Evolutionary conservation across 2,113 vertebrate genomes (phyloP).

Genomic region (Sander lucioperca): DNA sequence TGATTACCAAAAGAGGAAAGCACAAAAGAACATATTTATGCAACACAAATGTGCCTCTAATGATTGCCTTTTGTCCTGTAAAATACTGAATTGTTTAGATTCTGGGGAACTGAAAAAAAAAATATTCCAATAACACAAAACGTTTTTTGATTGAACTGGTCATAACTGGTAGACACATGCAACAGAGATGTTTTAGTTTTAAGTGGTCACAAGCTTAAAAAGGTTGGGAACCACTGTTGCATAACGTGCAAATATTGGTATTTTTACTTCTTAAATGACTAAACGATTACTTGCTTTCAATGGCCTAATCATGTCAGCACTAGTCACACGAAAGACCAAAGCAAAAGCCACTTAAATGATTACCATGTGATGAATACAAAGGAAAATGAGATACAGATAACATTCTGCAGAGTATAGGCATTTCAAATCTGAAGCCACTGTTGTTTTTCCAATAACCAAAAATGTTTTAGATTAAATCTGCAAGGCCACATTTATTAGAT

Average conservation of each 20-base stretch:
- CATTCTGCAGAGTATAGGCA: background rate
- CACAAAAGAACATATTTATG: background rate
- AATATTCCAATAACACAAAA: background rate
- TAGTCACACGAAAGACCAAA: background rate
- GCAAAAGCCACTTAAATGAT: background rate
- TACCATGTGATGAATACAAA: background rate
- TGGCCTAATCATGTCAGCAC: background rate
- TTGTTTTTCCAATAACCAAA: background rate
- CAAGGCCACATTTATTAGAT: conserved; percentile 59
- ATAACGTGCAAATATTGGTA: background rate
- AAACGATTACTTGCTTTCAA: background rate
- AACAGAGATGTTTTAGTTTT: background rate
- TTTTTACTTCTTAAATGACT: background rate
- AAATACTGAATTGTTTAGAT: background rate
- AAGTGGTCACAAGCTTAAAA: background rate
- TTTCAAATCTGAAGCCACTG: conserved; percentile 12
- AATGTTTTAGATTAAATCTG: background rate
- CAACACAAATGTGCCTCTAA: background rate
- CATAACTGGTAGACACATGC: background rate
- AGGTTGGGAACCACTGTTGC: background rate
- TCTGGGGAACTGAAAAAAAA: background rate
- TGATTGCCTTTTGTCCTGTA: background rate
- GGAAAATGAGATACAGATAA: background rate
- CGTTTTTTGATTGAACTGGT: background rate
- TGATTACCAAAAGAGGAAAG: background rate